Conservation (phyloP, 2,888 invertebrate genomes). For the Lysandra bellargus region DNA sequence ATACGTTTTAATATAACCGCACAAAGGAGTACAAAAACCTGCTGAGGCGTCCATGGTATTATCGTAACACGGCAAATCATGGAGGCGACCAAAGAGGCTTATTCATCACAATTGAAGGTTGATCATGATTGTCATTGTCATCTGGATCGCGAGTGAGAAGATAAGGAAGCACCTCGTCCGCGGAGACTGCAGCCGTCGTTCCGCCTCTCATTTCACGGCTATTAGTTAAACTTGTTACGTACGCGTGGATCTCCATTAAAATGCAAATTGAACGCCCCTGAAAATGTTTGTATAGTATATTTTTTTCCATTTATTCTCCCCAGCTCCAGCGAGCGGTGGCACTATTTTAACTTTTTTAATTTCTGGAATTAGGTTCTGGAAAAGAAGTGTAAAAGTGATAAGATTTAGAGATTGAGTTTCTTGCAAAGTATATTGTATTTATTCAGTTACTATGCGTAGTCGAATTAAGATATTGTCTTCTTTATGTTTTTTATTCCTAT, state of each 20-base stretch:
- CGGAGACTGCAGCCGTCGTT: slow-evolving; percentile 39
- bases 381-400: slow-evolving; percentile 23
- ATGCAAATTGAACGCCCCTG: slow-evolving; percentile 76
- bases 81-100: too few species aligned
- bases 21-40: too few species aligned
- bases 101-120: too few species aligned
- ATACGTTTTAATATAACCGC: too few species aligned
- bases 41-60: too few species aligned
- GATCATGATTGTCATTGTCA: not conserved
- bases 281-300: slow-evolving; percentile 70
- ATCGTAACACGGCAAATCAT: too few species aligned
- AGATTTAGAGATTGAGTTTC: slow-evolving; percentile 3
- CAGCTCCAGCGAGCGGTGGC: slow-evolving; percentile 37
- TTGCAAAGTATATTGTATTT: not conserved
- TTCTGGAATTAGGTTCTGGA: slow-evolving; percentile 25
- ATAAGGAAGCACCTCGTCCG: not conserved
- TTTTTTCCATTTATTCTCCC: slow-evolving; percentile 59
- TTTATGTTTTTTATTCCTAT: not conserved
- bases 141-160: not conserved
- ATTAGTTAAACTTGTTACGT: slow-evolving; percentile 78
- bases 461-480: not conserved
- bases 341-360: slow-evolving; percentile 39
- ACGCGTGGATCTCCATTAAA: slow-evolving; percentile 77
- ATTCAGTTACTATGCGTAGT: not conserved
- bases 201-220: slow-evolving; percentile 72